These are phyloP conservation scores for Pogonus chalceus DNA, from an alignment of 1,140 invertebrate species.

Conservation along the genomic window DNA sequence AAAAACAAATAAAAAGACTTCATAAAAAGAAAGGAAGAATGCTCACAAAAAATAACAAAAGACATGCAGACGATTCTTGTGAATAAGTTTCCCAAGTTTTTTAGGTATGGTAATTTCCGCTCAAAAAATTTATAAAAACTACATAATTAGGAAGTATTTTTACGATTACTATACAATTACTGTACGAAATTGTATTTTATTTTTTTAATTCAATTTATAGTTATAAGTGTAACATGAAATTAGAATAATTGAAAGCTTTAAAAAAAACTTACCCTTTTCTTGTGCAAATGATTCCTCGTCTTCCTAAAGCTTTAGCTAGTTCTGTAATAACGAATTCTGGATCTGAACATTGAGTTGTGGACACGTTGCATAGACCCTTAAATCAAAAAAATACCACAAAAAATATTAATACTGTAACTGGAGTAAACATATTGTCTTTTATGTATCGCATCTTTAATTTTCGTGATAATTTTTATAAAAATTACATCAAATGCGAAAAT, in stretches of 20 bases:
- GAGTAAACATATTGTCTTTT: too few species aligned
- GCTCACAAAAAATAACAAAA: background rate
- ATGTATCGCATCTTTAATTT: too few species aligned
- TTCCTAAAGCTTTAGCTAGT: slow-evolving; percentile 49
- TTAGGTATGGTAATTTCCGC: background rate
- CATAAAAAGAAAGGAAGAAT: background rate
- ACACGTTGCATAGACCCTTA: slow-evolving; percentile 64
- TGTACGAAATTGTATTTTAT: too few species aligned
- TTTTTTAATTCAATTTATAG: too few species aligned
- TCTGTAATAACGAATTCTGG: slow-evolving; percentile 54
- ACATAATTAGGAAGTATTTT: background rate
- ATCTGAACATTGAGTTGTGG: slow-evolving; percentile 53
- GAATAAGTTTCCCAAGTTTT: background rate
- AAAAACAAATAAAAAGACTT: background rate
- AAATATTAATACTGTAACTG: too few species aligned
- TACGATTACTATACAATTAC: too few species aligned
- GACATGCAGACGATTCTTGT: background rate
- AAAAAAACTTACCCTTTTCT: slow-evolving; percentile 56
- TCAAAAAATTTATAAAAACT: background rate
- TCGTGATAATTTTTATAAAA: too few species aligned
- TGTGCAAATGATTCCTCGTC: slow-evolving; percentile 56
- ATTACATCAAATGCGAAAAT: too few species aligned
- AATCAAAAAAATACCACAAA: too few species aligned
- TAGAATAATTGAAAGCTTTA: too few species aligned
- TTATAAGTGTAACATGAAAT: too few species aligned